Evolutionary conservation across 2,888 invertebrate genomes (phyloP).

Genomic region (Catocala sponsa): DNA sequence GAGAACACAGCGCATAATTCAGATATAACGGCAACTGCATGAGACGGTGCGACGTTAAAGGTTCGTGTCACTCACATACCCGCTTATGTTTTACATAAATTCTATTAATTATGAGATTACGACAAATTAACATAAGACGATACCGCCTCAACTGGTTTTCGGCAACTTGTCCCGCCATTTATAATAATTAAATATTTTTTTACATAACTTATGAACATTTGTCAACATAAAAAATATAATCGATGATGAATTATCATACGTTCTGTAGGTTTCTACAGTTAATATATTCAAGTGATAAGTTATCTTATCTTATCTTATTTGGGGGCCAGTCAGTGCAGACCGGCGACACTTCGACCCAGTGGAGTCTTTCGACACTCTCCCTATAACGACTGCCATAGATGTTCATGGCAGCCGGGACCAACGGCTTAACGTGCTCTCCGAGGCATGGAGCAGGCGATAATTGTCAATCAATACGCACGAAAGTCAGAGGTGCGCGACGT

Average conservation of each 20-base stretch:
- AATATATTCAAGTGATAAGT: background rate
- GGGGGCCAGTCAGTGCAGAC: too few species aligned
- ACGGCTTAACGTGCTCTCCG: too few species aligned
- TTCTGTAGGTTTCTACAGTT: background rate
- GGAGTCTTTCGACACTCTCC: too few species aligned
- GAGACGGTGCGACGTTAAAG: background rate
- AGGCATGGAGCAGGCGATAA: too few species aligned
- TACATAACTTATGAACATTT: slow-evolving; percentile 18
- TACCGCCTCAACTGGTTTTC: slow-evolving; percentile 22
- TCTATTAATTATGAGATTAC: slow-evolving; percentile 46
- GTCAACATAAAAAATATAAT: slow-evolving; percentile 28
- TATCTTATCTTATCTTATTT: too few species aligned
- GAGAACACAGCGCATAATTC: background rate
- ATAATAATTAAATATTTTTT: slow-evolving; percentile 33
- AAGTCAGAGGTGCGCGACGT: too few species aligned
- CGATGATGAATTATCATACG: slow-evolving; percentile 18
- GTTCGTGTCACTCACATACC: background rate
- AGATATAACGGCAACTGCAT: background rate
- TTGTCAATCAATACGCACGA: too few species aligned
- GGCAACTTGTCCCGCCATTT: slow-evolving; percentile 27
- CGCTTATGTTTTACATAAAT: slow-evolving; percentile 27
- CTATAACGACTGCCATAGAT: too few species aligned
- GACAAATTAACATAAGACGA: slow-evolving; percentile 40
- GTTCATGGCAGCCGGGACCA: too few species aligned
- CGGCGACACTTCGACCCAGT: too few species aligned